Evolutionary conservation across 2,888 invertebrate genomes (phyloP).

Genomic region (Sthenelais limicola): DNA sequence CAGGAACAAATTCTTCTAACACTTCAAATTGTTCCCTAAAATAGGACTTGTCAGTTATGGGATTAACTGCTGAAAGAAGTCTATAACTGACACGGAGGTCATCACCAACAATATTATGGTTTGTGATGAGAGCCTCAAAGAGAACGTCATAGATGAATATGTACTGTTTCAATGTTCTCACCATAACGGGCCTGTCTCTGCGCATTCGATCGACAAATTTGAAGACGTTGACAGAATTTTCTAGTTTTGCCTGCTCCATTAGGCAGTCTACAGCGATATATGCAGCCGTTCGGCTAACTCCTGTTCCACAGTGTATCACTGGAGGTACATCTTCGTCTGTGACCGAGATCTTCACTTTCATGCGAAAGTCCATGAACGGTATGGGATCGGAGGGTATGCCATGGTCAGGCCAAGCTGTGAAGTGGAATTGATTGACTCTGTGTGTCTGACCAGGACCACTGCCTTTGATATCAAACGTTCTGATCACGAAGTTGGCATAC

Average conservation of each 20-base stretch:
- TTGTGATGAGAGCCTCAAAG: constrained; percentile 67
- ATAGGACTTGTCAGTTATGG: constrained; percentile 59
- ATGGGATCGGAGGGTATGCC: constrained; percentile 66
- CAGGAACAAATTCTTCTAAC: constrained; percentile 60
- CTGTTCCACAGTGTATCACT: constrained; percentile 71
- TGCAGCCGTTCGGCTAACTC: constrained; percentile 67
- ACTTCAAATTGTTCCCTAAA: constrained; percentile 64
- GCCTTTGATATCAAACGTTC: constrained; percentile 55
- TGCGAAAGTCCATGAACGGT: constrained; percentile 66
- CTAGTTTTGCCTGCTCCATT: constrained; percentile 64
- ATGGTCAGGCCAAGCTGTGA: constrained; percentile 69
- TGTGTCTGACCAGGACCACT: not conserved
- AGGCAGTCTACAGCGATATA: constrained; percentile 70
- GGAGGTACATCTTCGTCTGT: constrained; percentile 54
- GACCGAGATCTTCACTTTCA: constrained; percentile 47
- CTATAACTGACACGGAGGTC: constrained; percentile 62
- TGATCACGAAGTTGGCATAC: constrained; percentile 88
- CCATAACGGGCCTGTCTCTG: constrained; percentile 65
- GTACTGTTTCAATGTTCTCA: constrained; percentile 69
- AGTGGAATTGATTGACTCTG: constrained; percentile 61
- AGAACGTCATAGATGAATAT: constrained; percentile 69
- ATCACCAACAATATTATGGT: constrained; percentile 58
- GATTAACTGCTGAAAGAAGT: constrained; percentile 50
- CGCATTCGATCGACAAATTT: constrained; percentile 63
- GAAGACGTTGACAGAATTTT: constrained; percentile 67